Evolutionary conservation across 2,113 vertebrate species (phyloP), one percentile per base, ranked within the genome.

Genomic region (Silurus glanis): DNA sequence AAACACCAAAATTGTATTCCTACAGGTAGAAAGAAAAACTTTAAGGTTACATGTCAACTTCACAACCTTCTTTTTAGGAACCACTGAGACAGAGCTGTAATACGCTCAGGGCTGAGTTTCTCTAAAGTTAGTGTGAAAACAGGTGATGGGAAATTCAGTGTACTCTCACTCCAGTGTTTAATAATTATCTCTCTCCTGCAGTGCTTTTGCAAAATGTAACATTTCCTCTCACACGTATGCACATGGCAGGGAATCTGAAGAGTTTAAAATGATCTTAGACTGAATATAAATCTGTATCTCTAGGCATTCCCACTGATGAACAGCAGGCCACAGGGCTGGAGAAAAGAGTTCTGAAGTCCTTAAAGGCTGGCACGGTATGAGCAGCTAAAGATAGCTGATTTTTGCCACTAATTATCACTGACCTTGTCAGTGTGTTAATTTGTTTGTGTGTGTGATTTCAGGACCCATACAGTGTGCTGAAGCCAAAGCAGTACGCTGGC

Each of bases 271-370:
- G 13, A 56, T 13, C 55, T 56, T 56, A 56, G 13, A 56, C 55
- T 9, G 55, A 56, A 56, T 9, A 56, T 37, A 37, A 37, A 1
- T 37, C 37, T 37, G 37, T 37, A 37, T 37, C 49, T 58, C 0
- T 87, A 97, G 96, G 96, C 12, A 90, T 95, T 72, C 95, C 97
- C 78, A 96, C 92, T 16, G 95, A 97, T 67, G 95, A 97, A 2
- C 95, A 97, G 14, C 96, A 97, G 86, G 96, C 96, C 0, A 97
- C 96, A 0, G 96, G 97, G 0, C 0, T 97, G 91, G 96, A 97
- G 91, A 95, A 94, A 87, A 92, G 93, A 58, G 85, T 96, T 71
- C 87, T 97, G 94, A 88, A 89, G 2, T 95, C 96, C 10, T 19
- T 91, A 25, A 92, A 92, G 83, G 93, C 95, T 3, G 96, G 96